Evolutionary conservation across 2,888 invertebrate genomes (phyloP).

Genomic region (Tyria jacobaeae): DNA sequence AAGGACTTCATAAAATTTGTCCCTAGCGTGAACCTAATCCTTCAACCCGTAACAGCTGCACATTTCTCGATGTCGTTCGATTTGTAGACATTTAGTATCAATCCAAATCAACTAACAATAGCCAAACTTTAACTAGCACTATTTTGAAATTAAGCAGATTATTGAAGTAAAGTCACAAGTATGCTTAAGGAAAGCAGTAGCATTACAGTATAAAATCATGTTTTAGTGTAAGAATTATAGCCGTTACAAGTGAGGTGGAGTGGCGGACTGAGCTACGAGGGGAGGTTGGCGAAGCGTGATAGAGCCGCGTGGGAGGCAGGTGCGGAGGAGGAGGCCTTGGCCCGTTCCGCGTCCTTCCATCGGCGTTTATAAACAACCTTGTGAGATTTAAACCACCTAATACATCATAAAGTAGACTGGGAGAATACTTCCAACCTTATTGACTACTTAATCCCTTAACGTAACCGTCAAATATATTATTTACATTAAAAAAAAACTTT

Average conservation of each 20-base stretch:
- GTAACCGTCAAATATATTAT: too few relatives aligned
- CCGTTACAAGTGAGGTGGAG: constrained; percentile 24
- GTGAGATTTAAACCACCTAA: constrained; percentile 57
- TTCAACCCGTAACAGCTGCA: constrained; percentile 73
- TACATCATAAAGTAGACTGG: constrained; percentile 32
- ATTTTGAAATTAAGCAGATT: constrained; percentile 16
- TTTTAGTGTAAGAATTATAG: constrained; percentile 19
- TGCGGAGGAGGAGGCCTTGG: constrained; percentile 69
- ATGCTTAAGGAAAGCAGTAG: constrained; percentile 4
- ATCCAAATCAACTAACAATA: constrained; percentile 52
- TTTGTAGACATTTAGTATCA: constrained; percentile 58
- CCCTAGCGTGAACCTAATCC: constrained; percentile 71
- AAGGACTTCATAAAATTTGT: constrained; percentile 80
- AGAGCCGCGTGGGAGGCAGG: constrained; percentile 60
- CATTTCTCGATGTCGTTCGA: constrained; percentile 60
- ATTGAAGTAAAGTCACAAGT: neutral
- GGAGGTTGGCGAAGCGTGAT: constrained; percentile 38
- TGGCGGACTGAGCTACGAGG: constrained; percentile 29
- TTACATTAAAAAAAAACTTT: too few relatives aligned
- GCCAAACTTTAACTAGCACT: constrained; percentile 15
- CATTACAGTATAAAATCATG: constrained; percentile 7
- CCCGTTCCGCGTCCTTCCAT: constrained; percentile 74
- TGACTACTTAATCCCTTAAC: neutral
- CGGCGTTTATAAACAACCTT: constrained; percentile 73
- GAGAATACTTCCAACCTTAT: constrained; percentile 19